Evolutionary conservation across 2,888 invertebrate genomes (phyloP).

Genomic region (Caenorhabditis panamensis): DNA sequence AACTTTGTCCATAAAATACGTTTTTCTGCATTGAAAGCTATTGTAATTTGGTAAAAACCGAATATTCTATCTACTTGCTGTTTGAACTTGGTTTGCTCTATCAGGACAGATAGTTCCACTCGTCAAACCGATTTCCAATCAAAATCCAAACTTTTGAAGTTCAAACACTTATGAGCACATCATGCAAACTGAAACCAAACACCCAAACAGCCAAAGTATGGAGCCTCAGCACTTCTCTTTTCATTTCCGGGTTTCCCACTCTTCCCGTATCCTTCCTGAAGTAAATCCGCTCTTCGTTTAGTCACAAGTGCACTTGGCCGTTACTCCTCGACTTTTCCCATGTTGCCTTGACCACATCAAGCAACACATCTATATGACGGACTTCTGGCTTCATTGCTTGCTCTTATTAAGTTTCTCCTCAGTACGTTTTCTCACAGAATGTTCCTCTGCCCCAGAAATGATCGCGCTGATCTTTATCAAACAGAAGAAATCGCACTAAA

Average conservation of each 20-base stretch:
- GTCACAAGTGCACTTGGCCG: not conserved
- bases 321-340: not conserved
- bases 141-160: no score
- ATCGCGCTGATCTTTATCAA: slow-evolving; percentile 1
- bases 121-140: no score
- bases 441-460: not conserved
- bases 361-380: not conserved
- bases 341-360: not conserved
- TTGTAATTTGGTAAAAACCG: no score
- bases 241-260: not conserved
- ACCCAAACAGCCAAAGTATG: not conserved
- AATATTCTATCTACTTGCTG: no score
- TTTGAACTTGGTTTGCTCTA: no score
- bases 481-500: not conserved
- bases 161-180: no score
- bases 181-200: no score
- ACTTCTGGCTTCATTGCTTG: not conserved
- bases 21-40: no score
- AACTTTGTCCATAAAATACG: no score
- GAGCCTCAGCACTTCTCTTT: not conserved
- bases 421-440: not conserved
- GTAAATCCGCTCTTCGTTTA: not conserved
- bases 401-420: not conserved
- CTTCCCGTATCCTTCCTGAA: not conserved
- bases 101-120: no score